Base-by-base conservation (phyloP, 2,113 vertebrate species). In the Sylvilagus bachmani region DNA sequence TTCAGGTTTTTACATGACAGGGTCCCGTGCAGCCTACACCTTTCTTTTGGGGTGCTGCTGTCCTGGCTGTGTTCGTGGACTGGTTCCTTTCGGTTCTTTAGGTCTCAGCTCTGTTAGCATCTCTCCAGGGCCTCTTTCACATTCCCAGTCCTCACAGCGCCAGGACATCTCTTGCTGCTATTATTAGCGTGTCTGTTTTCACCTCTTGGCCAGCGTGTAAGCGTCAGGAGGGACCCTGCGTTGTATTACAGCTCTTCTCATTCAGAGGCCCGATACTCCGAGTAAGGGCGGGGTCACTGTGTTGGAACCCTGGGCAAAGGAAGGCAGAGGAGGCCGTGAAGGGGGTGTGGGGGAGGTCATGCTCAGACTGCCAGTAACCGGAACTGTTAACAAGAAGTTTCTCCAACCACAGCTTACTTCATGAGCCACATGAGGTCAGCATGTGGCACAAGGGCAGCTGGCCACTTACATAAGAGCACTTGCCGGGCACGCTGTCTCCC, bases 181-280 rank as follows among this genome's bases (percentile, higher is more conserved):
- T 80, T 75, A 29, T 81, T 36, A 92, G 38, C 78, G 58, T 77
- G n/a, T 38, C 33, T 87, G 61, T 66, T 90, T 95, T 81, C 19
- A 67, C 77, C 74, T 87, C 49, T 44, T 71, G 14, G 29, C n/a
- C 55, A 79, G 21, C 9, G 3, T 31, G 2, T 58, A 81, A 29
- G 29, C 21, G 71, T 29, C 9, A 62, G 6, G 27, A 92, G 61
- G 21, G 11, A 73, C n/a, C 84, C 88, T 38, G 69, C 3, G 11
- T 29, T 58, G 25, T 71, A 13, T 58, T 66, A 84, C 0, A 70
- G 11, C n/a, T 38, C 80, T 81, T 83, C 31, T 79, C 6, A 21
- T 38, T 62, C 6, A 1, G 0, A 4, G 84, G 74, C 31, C 36
- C 29, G 29, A 31, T 49, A 5, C 10, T 10, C 7, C 16, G 55